Base-by-base conservation (phyloP, 2,888 invertebrate species). In the Allygus modestus region DNA sequence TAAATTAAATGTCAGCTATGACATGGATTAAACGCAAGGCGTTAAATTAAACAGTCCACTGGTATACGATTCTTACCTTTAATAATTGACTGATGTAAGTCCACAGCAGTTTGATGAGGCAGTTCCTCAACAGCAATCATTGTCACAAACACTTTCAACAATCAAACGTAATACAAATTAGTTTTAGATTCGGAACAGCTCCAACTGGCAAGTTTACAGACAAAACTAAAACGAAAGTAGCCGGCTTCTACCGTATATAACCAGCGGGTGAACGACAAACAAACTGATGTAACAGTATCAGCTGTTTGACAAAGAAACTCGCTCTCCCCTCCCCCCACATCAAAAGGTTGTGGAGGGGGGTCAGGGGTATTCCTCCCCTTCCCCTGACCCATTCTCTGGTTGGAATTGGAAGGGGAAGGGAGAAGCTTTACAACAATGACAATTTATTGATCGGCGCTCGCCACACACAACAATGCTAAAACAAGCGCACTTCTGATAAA, bases 121-220 rank as follows among this genome's bases (percentile, higher is more conserved):
- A 79, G 28, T 79, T 79, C 58, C 58, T 79, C 79, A 58, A 79
- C 79, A n/a, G 79, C 79, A 11, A 79, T 79, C 79, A 79, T 79
- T 51, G 28, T 77, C 20, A 77, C 75, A 46, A 46, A 17, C 65
- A 65, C 65, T 65, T 65, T 28, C 1, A 65, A 4, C 0, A 54
- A 54, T 7, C 23, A 23, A 15, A 15, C 0, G 65, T 0, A 28
- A 5, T 17, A 65, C 65, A 4, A 58, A 12, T n/a, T 37, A 7
- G 37, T 37, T 37, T n/a, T 51, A 51, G n/a, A n/a, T n/a, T n/a
- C 51, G 2, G 17, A 17, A 51, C 51, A n/a, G 2, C 51, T 12
- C 4, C 58, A 23, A 23, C 58, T 58, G 17, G 1, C 65, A 65
- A 65, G 1, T 1, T 17, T 0, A 65, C 26, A 65, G 65, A 28